Evolutionary conservation across 1,140 invertebrate genomes (phyloP), one percentile per base, ranked within the genome.

Genomic region (Dryas iulia): DNA sequence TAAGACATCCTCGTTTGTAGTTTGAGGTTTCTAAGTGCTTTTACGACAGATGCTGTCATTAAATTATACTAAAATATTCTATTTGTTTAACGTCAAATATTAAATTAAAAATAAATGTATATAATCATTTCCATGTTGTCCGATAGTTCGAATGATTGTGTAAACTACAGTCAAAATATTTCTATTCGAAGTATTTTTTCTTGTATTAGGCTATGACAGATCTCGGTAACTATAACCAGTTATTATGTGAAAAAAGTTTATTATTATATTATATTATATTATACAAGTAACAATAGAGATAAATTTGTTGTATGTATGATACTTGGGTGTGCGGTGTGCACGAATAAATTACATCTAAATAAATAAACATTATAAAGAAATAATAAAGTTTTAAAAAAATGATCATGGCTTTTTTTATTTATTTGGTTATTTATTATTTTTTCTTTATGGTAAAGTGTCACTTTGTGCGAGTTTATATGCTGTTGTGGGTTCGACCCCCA

Each of bases 201-300:
- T 78, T 76, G 71, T 72, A 78, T 77, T 83, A 83, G 75, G 67
- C 56, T 86, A 81, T 70, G 69, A 77, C 76, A 85, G 78, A 84
- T 83, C 77, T 85, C 69, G 74, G 82, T 83, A 79, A 84, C 74
- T 86, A 87, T 88, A 84, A 84, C 76, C 80, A 89, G 87, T 90
- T 90, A 90, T 84, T 85, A 87, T 84, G 81, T 88, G 81, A 77
- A 83, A 77, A 83, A 88, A 87, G 86, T 90, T 90, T 90, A 90
- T 89, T 87, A 88, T 89, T 89, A 85, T 90, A 86, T n/a, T n/a
- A n/a, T n/a, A n/a, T n/a, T n/a, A n/a, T n/a, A n/a, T n/a, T n/a
- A n/a, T 86, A 88, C 86, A 87, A 85, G 66, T 88, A 88, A 88
- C 81, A 88, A 90, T 87, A 86, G 81, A 79, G n/a, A 81, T 79